Evolutionary conservation across 2,113 vertebrate genomes (phyloP).

Genomic region (Callipepla californica): DNA sequence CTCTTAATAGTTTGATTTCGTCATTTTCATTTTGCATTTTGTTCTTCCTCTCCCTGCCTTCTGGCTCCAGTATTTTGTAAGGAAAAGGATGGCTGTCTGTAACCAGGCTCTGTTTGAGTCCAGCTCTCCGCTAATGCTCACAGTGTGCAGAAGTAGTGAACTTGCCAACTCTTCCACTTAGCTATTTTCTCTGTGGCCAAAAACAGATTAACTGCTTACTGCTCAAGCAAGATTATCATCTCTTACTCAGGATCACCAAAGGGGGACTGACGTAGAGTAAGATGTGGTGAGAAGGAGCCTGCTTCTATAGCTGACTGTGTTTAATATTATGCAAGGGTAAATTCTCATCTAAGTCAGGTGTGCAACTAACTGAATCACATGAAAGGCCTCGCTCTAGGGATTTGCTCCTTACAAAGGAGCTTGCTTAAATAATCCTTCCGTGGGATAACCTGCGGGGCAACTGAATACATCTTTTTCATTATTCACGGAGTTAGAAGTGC

Average conservation of each 20-base stretch:
- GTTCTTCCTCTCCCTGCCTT: neutral
- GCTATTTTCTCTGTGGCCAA: neutral
- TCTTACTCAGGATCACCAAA: neutral
- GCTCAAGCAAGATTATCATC: neutral
- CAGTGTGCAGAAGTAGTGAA: neutral
- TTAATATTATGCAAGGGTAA: conserved; percentile 51
- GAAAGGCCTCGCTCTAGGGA: conserved; percentile 36
- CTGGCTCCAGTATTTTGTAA: neutral
- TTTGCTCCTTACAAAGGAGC: conserved; percentile 44
- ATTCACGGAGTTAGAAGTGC: neutral
- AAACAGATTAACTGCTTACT: neutral
- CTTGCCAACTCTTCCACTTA: neutral
- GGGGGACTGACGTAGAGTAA: neutral
- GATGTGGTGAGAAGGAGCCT: neutral
- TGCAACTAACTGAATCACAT: conserved; percentile 14
- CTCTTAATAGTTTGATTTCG: neutral
- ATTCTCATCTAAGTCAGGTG: neutral
- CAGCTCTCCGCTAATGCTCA: accelerated
- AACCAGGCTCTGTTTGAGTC: neutral
- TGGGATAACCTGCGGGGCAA: conserved; percentile 17
- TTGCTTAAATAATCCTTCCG: conserved; percentile 3
- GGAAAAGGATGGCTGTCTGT: neutral
- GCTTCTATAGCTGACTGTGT: conserved; percentile 21
- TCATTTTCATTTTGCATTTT: neutral
- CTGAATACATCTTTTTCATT: neutral